Conservation (phyloP, 2,888 invertebrate species). For the Melieria crassipennis region DNA sequence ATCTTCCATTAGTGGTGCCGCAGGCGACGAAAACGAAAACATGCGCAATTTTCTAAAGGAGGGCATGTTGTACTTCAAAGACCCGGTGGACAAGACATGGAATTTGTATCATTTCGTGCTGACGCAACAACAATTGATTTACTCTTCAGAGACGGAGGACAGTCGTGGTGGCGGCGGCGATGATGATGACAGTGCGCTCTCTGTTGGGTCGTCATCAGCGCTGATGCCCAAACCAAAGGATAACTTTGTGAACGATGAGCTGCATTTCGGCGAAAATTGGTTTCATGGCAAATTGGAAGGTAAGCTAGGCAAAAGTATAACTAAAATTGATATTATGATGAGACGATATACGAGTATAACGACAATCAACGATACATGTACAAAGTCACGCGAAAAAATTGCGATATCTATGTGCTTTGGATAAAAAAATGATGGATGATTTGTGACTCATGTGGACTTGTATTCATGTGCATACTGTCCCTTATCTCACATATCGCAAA, state of each 20-base stretch:
- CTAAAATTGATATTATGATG: too few relatives aligned
- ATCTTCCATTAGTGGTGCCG: slow-evolving; percentile 60
- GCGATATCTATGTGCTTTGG: too few relatives aligned
- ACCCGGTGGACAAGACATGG: slow-evolving; percentile 90
- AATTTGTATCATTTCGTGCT: slow-evolving; percentile 93
- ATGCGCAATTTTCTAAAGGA: slow-evolving; percentile 86
- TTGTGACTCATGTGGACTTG: too few relatives aligned
- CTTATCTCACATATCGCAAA: too few relatives aligned
- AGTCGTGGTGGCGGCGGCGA: slow-evolving; percentile 71
- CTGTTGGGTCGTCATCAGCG: slow-evolving; percentile 47
- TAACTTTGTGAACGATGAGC: slow-evolving; percentile 83
- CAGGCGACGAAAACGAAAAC: slow-evolving; percentile 75
- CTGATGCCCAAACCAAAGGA: slow-evolving; percentile 69
- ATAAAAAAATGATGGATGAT: too few relatives aligned
- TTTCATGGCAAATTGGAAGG: slow-evolving; percentile 87
- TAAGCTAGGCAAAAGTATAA: slow-evolving; percentile 23
- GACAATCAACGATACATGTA: too few relatives aligned
- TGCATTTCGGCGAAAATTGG: slow-evolving; percentile 94
- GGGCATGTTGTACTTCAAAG: slow-evolving; percentile 88
- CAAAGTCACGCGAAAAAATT: too few relatives aligned
- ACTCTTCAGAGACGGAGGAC: slow-evolving; percentile 70
- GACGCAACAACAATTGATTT: slow-evolving; percentile 87
- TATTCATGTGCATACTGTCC: too few relatives aligned
- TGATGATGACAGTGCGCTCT: slow-evolving; percentile 67
- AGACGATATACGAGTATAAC: too few relatives aligned